Base-by-base conservation (phyloP, 2,113 vertebrate genomes). In the Chamaea fasciata region DNA sequence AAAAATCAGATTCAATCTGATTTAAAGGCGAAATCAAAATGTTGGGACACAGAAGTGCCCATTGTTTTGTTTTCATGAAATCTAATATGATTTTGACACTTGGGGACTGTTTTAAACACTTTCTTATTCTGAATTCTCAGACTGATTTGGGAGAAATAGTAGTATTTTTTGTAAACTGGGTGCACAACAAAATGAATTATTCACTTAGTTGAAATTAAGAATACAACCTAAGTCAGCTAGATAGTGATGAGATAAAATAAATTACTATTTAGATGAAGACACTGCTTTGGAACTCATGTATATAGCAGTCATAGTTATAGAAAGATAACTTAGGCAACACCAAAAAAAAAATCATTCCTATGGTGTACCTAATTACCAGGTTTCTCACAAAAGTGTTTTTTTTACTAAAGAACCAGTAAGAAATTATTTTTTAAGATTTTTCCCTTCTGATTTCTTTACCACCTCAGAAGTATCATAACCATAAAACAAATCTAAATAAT, bases 401-500 rank as follows among this genome's bases (percentile, higher is more conserved):
- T 64, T 84, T 42, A 46, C 23, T 89, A 52, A 87, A 86, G 42
- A 90, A 47, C 23, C 28, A 39, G 41, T 59, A 75, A 63, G 65
- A 87, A 87, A 85, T 59, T 0, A 28, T 70, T 53, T 78, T 86
- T 76, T 83, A 90, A 90, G 80, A 97, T 88, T 92, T 92, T 95
- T 95, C 87, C 57, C 2, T 93, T 92, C 87, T 90, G 50, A 92
- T 94, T 95, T 95, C 83, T 95, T 88, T 95, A 90, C 73, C 31
- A 47, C 77, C 86, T 94, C 90, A 91, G 84, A 97, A 97, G 94
- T 96, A 95, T 92, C 83, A 75, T 81, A 92, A 88, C 63, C 33
- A 26, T 97, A 97, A 97, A 97, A 97, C 97, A 97, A 97, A 92
- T 70, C 17, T 49, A 95, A 95, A 94, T 87, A 93, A 35, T 75